phyloP scores from a whole-genome alignment of 1,140 invertebrate genomes.

The Leptinotarsa texana region DNA sequence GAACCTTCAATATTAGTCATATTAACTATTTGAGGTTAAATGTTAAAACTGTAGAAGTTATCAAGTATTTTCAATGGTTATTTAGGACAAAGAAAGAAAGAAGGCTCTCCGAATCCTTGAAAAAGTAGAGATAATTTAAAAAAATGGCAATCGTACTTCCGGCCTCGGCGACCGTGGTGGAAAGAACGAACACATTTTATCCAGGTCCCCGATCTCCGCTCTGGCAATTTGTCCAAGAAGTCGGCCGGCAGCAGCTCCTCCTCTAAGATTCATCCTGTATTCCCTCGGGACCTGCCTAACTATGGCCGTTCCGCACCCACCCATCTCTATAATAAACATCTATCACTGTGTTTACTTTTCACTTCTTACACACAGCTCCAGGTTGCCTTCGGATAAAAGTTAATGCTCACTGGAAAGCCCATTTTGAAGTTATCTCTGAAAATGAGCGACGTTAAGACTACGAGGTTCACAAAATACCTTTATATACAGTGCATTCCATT shows the following conservation, averaged over 20 bases:
- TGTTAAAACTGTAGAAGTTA: no score
- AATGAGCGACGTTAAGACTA: background rate
- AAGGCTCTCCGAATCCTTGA: no score
- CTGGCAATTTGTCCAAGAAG: slow-evolving; percentile 51
- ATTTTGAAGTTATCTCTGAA: background rate
- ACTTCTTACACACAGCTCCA: slow-evolving; percentile 26
- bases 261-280: slow-evolving; percentile 50
- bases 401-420: background rate
- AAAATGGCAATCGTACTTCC: no score
- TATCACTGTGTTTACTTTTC: slow-evolving; percentile 52
- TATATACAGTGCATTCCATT: no score
- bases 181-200: background rate
- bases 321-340: slow-evolving; percentile 49
- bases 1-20: no score
- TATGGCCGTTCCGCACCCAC: slow-evolving; percentile 41
- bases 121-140: no score
- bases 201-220: slow-evolving; percentile 39
- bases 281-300: slow-evolving; percentile 48
- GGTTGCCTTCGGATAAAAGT: background rate
- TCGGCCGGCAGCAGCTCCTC: slow-evolving; percentile 42
- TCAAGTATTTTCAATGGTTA: no score
- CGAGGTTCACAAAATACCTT: background rate
- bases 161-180: slow-evolving; percentile 10
- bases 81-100: no score
- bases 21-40: no score